phyloP scores from a whole-genome alignment of 2,888 invertebrate species.

The Fabriciana adippe region DNA sequence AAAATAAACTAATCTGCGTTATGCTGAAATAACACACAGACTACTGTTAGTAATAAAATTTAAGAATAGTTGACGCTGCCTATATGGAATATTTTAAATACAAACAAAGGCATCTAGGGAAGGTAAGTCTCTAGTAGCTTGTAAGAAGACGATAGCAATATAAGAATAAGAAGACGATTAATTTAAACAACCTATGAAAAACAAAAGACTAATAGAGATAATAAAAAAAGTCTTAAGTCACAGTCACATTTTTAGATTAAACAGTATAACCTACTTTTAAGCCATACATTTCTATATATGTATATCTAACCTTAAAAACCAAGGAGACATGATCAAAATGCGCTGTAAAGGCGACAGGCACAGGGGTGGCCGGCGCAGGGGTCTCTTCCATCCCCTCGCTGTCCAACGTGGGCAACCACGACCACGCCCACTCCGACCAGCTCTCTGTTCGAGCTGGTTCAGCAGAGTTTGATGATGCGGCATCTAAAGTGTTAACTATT shows the following conservation, averaged over 20 bases:
- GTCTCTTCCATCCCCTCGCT: constrained; percentile 51
- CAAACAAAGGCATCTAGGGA: background rate
- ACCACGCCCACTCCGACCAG: constrained; percentile 78
- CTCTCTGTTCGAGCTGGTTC: constrained; percentile 58
- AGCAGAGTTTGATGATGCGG: constrained; percentile 41
- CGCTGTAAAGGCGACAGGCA: constrained; percentile 57
- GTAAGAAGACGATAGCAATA: too few relatives aligned
- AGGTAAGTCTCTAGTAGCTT: too few relatives aligned
- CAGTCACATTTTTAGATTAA: background rate
- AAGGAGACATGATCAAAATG: constrained; percentile 62
- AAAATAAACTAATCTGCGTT: too few relatives aligned
- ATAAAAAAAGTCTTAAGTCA: too few relatives aligned
- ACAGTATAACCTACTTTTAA: too few relatives aligned
- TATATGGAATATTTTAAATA: background rate
- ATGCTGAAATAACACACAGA: too few relatives aligned
- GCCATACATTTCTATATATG: background rate
- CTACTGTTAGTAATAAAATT: too few relatives aligned
- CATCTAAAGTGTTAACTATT: constrained; percentile 19
- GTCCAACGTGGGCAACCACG: constrained; percentile 68
- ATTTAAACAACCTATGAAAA: too few relatives aligned
- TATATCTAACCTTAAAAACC: constrained; percentile 59
- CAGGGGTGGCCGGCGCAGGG: constrained; percentile 49
- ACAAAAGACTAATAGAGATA: too few relatives aligned
- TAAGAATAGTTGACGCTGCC: too few relatives aligned
- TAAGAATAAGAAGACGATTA: too few relatives aligned